Evolutionary conservation across 2,113 vertebrate genomes (phyloP).

Genomic region (Zosterops borbonicus): DNA sequence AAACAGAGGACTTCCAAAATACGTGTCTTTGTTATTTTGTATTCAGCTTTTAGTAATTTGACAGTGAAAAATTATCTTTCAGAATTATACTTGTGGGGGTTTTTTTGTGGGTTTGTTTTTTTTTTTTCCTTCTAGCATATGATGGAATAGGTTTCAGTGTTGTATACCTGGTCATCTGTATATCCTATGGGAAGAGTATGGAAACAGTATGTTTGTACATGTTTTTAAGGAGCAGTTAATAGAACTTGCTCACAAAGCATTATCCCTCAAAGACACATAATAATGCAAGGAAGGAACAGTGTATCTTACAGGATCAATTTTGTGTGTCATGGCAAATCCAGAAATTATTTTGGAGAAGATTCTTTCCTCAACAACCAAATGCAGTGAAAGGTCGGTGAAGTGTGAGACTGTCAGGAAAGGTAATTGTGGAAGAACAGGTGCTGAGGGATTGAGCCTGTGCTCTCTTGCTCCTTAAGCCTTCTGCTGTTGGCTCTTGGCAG

Average conservation of each 20-base stretch:
- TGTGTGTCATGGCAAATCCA: not conserved
- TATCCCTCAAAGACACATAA: not conserved
- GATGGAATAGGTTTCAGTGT: not conserved
- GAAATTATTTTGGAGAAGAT: not conserved
- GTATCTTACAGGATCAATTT: not conserved
- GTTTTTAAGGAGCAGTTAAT: not conserved
- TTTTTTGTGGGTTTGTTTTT: not conserved
- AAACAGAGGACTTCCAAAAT: not conserved
- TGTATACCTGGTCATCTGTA: not conserved
- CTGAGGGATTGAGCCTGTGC: not conserved
- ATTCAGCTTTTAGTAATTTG: not conserved
- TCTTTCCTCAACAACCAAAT: not conserved
- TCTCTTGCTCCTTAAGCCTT: not conserved
- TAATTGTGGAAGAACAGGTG: not conserved
- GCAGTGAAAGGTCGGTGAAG: not conserved
- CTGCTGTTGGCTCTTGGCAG: not conserved
- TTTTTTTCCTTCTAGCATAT: not conserved
- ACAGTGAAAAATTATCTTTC: not conserved
- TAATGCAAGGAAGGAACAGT: not conserved
- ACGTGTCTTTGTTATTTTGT: not conserved
- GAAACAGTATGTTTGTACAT: not conserved
- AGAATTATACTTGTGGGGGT: not conserved
- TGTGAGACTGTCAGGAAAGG: fast-evolving
- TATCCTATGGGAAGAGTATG: not conserved
- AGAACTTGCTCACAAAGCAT: not conserved